phyloP scores from a whole-genome alignment of 2,113 vertebrate species.

The Dinomys branickii region DNA sequence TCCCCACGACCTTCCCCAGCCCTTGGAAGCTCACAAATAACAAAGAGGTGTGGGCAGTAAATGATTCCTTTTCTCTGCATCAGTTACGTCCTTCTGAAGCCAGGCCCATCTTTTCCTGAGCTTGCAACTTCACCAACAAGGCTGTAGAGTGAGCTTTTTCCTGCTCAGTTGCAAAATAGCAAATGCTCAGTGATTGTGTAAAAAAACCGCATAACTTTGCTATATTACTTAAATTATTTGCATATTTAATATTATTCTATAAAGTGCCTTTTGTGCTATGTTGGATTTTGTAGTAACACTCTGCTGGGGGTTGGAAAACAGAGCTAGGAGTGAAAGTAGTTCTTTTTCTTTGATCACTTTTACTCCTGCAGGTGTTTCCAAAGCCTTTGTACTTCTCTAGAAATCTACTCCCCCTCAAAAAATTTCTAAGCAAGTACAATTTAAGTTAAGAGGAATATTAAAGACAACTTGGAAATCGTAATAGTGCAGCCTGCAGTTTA shows the following conservation, averaged over 20 bases:
- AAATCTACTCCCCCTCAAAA: not conserved
- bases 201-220: not conserved
- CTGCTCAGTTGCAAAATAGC: not conserved
- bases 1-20: conserved; percentile 40
- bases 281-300: not conserved
- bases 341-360: not conserved
- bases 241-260: not conserved
- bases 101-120: not conserved
- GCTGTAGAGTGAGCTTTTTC: not conserved
- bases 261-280: not conserved
- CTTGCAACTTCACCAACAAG: not conserved
- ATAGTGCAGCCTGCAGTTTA: not conserved
- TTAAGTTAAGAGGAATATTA: conserved; percentile 17
- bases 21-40: conserved; percentile 60
- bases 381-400: not conserved
- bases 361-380: not conserved
- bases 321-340: not conserved
- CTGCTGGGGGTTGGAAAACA: conserved; percentile 17
- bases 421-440: not conserved
- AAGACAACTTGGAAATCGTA: not conserved
- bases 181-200: not conserved
- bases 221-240: not conserved
- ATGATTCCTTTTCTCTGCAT: conserved; percentile 48
- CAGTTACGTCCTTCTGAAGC: conserved; percentile 3
- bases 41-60: conserved; percentile 49